Conservation (phyloP, 2,888 invertebrate genomes). For the Dendrolimus houi region DNA sequence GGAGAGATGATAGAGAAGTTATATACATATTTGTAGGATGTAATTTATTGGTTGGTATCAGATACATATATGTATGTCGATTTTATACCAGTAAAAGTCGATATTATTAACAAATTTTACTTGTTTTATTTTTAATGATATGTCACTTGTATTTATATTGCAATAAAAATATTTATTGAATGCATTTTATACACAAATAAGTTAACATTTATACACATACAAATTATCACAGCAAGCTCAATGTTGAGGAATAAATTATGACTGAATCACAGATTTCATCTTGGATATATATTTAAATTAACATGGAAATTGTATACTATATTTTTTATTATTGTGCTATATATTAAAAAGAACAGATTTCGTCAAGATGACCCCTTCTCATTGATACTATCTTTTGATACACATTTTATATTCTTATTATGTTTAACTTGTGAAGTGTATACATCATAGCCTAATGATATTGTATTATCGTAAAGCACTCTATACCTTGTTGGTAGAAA, state of each 20-base stretch:
- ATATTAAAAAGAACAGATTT: not conserved
- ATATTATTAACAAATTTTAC: not conserved
- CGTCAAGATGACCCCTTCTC: not conserved
- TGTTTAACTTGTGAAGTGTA: slow-evolving; percentile 92
- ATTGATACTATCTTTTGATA: slow-evolving; percentile 14
- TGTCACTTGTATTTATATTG: not conserved
- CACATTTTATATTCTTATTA: slow-evolving; percentile 31
- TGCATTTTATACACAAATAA: not conserved
- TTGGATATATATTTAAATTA: not conserved
- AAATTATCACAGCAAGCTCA: slow-evolving; percentile 47
- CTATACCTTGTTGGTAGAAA: slow-evolving; percentile 89
- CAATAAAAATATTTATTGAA: not conserved
- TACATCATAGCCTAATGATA: slow-evolving; percentile 92
- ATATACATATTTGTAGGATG: too few relatives aligned
- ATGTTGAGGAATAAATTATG: slow-evolving; percentile 15
- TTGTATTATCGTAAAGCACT: slow-evolving; percentile 92
- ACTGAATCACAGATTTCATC: slow-evolving; percentile 14
- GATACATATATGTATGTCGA: not conserved
- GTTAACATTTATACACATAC: slow-evolving; percentile 13
- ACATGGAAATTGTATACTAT: too few relatives aligned
- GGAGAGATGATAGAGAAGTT: too few relatives aligned
- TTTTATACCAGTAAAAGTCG: not conserved
- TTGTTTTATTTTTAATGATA: not conserved
- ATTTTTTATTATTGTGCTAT: too few relatives aligned
- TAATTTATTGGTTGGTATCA: not conserved